Base-by-base conservation (phyloP, 2,797 vertebrate species). In the Spea hammondii region DNA sequence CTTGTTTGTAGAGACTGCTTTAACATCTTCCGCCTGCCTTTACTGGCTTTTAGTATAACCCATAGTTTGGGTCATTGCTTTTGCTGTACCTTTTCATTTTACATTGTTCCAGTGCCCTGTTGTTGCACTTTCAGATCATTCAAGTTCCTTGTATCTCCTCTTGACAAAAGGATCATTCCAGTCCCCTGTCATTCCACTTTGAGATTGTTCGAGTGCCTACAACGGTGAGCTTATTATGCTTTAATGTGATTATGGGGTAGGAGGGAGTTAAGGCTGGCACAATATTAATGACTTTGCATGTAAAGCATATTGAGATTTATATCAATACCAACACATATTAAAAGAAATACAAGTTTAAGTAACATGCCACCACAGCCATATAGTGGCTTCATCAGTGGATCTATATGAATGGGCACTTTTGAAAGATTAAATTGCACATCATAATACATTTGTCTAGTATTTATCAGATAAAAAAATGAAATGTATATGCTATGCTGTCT, bases 121-220 rank as follows among this genome's bases (percentile, higher is more conserved):
- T 91, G 88, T 90, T 91, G 85, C 81, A 78, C 79, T 88, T 88
- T 62, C 76, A 79, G 80, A 82, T 82, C 80, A 82, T 82, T 82
- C 80, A 79, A 84, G 83, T 85, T 86, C 84, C 79, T 90, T 91
- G 88, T 85, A 86, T 85, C 76, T 84, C 79, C 82, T 89, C 83
- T 86, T 90, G 86, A 88, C 88, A 87, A 90, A 91, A 90, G 90
- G 87, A 91, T 90, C 84, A 85, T 88, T 87, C 86, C 79, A 86
- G 88, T 82, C 70, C 80, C 80, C 75, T 82, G 80, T 82, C 80
- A 82, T 82, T 82, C 80, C 80, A 82, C 80, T 74, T 77, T 82
- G 80, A 82, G 80, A 82, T 82, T 82, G 75, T 77, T 82, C 75
- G 75, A 82, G 80, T 82, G 65, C 75, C 80, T 82, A 74, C 80